These are phyloP conservation scores for Anarrhichthys ocellatus DNA, from an alignment of 2,113 vertebrate species.

Conservation along the genomic window DNA sequence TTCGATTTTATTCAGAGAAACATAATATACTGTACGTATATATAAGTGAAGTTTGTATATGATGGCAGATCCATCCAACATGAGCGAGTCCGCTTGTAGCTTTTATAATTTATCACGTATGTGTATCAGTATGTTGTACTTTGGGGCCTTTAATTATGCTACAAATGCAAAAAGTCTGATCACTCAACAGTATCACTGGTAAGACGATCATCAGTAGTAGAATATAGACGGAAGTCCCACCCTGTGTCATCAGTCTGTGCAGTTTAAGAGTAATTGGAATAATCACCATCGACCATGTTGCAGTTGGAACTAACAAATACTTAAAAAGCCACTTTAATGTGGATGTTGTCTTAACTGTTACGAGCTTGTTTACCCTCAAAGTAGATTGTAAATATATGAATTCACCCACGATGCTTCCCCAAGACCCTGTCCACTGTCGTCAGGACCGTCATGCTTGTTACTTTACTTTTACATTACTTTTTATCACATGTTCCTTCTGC, in stretches of 20 bases:
- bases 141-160: conserved; percentile 68
- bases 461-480: conserved; percentile 40
- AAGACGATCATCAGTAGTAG: conserved; percentile 56
- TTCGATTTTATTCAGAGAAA: conserved; percentile 65
- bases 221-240: conserved; percentile 57
- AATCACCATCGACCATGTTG: conserved; percentile 37
- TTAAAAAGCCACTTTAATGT: conserved; percentile 60
- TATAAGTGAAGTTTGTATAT: conserved; percentile 78
- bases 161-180: conserved; percentile 66
- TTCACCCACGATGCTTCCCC: conserved; percentile 50
- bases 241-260: conserved; percentile 63
- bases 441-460: conserved; percentile 41
- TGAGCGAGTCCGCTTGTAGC: conserved; percentile 65
- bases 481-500: conserved; percentile 51
- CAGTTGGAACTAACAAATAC: conserved; percentile 48
- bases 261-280: conserved; percentile 48
- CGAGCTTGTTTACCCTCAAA: conserved; percentile 36
- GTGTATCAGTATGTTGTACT: conserved; percentile 53
- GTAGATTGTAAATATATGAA: conserved; percentile 70
- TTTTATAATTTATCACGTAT: conserved; percentile 72
- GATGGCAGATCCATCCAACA: conserved; percentile 66
- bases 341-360: conserved; percentile 57
- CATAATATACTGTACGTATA: conserved; percentile 51
- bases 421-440: conserved; percentile 36
- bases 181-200: conserved; percentile 37